phyloP scores from a whole-genome alignment of 2,113 vertebrate species.

The Melanostigma gelatinosum region DNA sequence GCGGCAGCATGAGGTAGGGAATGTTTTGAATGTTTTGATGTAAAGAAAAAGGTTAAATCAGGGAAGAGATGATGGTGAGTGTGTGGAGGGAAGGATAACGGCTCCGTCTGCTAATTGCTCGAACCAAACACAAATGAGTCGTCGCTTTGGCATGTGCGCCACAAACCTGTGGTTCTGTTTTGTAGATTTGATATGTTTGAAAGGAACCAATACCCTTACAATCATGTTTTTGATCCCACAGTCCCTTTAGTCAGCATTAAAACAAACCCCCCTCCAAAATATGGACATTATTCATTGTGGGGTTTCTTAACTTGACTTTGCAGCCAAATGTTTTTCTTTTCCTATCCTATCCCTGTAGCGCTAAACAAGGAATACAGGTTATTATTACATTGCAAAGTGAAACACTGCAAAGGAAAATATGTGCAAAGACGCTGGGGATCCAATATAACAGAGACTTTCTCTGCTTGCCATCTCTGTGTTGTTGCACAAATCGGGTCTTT shows the following conservation, averaged over 20 bases:
- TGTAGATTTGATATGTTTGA: neutral
- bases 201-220: slow-evolving; percentile 14
- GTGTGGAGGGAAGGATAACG: slow-evolving; percentile 9
- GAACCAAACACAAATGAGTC: slow-evolving; percentile 40
- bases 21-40: slow-evolving; percentile 20
- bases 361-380: slow-evolving; percentile 37
- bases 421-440: slow-evolving; percentile 8
- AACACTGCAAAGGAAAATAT: slow-evolving; percentile 34
- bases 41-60: slow-evolving; percentile 5
- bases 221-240: slow-evolving; percentile 51
- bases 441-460: slow-evolving; percentile 1
- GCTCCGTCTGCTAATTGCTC: slow-evolving; percentile 31
- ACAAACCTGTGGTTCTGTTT: neutral
- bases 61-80: neutral
- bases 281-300: slow-evolving; percentile 49
- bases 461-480: slow-evolving; percentile 26
- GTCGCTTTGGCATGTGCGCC: slow-evolving; percentile 15
- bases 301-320: slow-evolving; percentile 27
- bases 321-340: neutral
- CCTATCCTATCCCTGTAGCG: neutral
- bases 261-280: slow-evolving; percentile 32
- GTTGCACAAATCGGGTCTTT: slow-evolving; percentile 63
- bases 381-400: slow-evolving; percentile 37
- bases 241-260: slow-evolving; percentile 49
- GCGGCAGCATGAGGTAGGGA: neutral